Evolutionary conservation across 2,113 vertebrate genomes (phyloP), one percentile per base, ranked within the genome.

Genomic region (Chrysemys picta): DNA sequence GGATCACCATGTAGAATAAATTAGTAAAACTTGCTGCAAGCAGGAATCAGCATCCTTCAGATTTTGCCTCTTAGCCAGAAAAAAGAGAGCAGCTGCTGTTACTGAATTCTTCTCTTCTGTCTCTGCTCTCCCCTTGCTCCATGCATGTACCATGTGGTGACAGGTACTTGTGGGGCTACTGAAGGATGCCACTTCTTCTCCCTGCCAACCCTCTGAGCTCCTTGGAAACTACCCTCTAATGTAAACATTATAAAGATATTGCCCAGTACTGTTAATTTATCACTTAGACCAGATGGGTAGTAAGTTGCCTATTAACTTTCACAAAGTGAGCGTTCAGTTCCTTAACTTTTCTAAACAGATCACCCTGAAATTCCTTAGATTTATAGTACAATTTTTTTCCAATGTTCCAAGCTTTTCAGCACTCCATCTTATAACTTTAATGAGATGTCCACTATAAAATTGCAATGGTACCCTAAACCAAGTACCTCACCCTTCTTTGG

Each of bases 261-360:
- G 95, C 96, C 93, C 84, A 6, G 82, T 88, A 9, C 93, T 92
- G 93, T 89, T 96, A 93, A 97, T 97, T 96, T 95, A 97, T 96
- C 97, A 94, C 96, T 95, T 89, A 92, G 95, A 95, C 95, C 97
- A 97, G 96, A 95, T 97, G 95, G 97, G 89, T 89, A 97, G 93
- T 97, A 96, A 97, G 96, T 95, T 97, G 92, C 96, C 92, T 95
- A 96, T 97, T 97, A 96, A 97, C 93, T 95, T 96, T 95, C 96
- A 93, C 95, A 87, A 93, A 97, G 93, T 94, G 94, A 96, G 80
- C 3, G 82, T 85, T 84, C 95, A 81, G 81, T 96, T 95, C 97
- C 96, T 96, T 90, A 89, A 91, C 94, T 92, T 95, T 95, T 96
- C 93, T 91, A 82, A 93, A 91, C 88, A 54, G 87, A 93, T 96